Percentiles rank a stretch among this genome's conserved stretches.
These are phyloP conservation scores for Odontamblyopus rebecca DNA, from an alignment of 2,797 vertebrate genomes.

Conservation along the genomic window DNA sequence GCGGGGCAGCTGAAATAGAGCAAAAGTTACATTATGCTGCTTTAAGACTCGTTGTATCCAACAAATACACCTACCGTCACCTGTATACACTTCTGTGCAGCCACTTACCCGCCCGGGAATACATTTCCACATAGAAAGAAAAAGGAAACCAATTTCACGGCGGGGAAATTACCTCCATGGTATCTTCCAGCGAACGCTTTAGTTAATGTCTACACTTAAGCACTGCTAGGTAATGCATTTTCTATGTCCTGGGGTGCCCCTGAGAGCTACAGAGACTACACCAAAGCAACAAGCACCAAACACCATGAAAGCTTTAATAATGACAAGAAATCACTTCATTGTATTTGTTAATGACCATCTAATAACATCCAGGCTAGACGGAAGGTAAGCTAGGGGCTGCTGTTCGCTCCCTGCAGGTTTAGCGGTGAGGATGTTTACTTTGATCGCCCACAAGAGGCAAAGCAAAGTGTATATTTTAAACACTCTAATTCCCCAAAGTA, in stretches of 20 bases:
- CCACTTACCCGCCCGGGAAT: conserved; percentile 26
- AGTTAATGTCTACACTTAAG: conserved; percentile 67
- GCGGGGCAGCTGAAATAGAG: not conserved
- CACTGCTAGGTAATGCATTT: conserved; percentile 56
- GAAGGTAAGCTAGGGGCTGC: conserved; percentile 25
- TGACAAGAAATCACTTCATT: conserved; percentile 28
- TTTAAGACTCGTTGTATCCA: not conserved
- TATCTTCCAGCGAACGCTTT: conserved; percentile 59
- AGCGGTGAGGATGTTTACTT: conserved; percentile 42
- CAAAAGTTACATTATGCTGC: not conserved
- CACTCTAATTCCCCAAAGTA: conserved; percentile 64
- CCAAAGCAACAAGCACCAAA: conserved; percentile 40
- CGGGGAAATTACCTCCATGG: conserved; percentile 63
- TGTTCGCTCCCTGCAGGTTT: conserved; percentile 28
- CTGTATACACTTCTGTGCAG: conserved; percentile 16
- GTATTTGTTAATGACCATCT: conserved; percentile 36
- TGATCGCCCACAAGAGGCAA: conserved; percentile 65
- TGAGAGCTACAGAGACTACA: conserved; percentile 30
- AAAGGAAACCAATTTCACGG: conserved; percentile 59
- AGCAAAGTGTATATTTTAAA: conserved; percentile 70
- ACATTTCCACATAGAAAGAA: conserved; percentile 29
- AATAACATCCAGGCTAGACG: conserved; percentile 22
- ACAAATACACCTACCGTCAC: conserved; percentile 2
- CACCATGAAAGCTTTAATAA: conserved; percentile 18
- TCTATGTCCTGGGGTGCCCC: conserved; percentile 42